Base-by-base conservation (phyloP, 2,797 vertebrate genomes). In the Chelonia mydas region DNA sequence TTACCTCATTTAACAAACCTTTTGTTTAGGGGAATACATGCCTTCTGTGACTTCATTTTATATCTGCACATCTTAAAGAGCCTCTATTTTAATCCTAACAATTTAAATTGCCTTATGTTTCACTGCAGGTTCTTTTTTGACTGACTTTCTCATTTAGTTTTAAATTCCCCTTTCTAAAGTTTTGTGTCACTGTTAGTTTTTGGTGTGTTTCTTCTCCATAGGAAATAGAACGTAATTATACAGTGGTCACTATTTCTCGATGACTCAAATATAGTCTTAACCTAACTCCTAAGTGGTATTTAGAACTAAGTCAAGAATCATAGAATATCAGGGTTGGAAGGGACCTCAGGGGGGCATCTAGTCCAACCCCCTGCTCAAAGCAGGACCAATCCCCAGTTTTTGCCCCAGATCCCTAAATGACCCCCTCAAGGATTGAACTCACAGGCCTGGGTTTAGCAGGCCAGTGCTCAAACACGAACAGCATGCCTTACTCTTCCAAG, bases 51-150 rank as follows among this genome's bases (percentile, higher is more conserved):
- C 5, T 84, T 51, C 50, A 25, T 88, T 91, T 96, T 83, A 49
- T 94, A 17, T 72, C 13, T 45, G 45, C 1, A 19, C 3, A 83
- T 68, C n/a, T 68, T 65, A 96, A 93, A 81, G 87, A 94, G 4
- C 27, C 77, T 33, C 2, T 91, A 19, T 76, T 94, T 6, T 33
- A 49, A 83, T 21, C 81, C 28, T 78, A 76, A 90, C 19, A 83
- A 88, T 31, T 83, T 79, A 85, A 92, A 83, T 93, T 90, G 68
- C 77, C 7, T 83, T 86, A 79, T 23, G 11, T 93, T 95, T 92
- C 77, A 84, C 47, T 86, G 1, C 21, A 11, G 88, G 90, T 21
- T 85, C 68, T 77, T 65, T 91, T 94, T 86, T 37, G 31, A 9
- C 51, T 78, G 2, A 86, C 88, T 95, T 82, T 89, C 47, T 88